Evolutionary conservation across 2,113 vertebrate species (phyloP), one percentile per base, ranked within the genome.

Genomic region (Cromileptes altivelis): DNA sequence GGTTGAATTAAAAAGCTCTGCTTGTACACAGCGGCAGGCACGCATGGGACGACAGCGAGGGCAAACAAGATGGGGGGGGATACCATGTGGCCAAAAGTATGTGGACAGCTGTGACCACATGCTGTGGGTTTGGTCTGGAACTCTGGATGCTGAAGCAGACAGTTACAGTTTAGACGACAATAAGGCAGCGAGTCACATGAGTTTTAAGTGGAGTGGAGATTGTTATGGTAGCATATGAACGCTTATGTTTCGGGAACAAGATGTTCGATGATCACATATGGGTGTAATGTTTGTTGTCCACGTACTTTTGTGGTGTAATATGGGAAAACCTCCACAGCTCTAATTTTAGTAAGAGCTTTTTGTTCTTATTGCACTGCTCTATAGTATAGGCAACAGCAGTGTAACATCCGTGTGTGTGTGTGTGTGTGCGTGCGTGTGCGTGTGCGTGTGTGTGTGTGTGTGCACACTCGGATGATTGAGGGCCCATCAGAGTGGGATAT

Each of bases 401-500:
- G 19, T 49, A 80, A 50, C 74, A 45, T 61, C 17, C 4, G 17
- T n/a, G 25, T 40, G 68, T 79, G 45, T 56, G 57, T 65, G 8
- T 18, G n/a, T 15, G 63, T 70, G 33, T 56, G 69, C 42, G 19
- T 53, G 56, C 55, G 42, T 78, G 47, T 76, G 81, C 73, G 71
- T 62, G 47, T 79, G 53, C 73, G 69, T 80, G 47, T 80, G 69
- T 77, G 57, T 77, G 58, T 69, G 57, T 58, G 68, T 52, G 62
- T 63, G 23, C 4, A 6, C 73, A 72, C 78, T 75, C 47, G 58
- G 63, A 91, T 91, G 93, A 93, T 91, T 93, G 88, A 90, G 80
- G 72, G 76, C 74, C 88, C 70, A 76, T 89, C 84, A 82, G 85
- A 84, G 82, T 84, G 65, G 78, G 91, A 91, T 90, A 87, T 93